A percentile compares a stretch with the other conserved stretches of the same genome.
These are phyloP conservation scores for Sarcoramphus papa DNA, from an alignment of 2,797 vertebrate species.

Conservation along the genomic window DNA sequence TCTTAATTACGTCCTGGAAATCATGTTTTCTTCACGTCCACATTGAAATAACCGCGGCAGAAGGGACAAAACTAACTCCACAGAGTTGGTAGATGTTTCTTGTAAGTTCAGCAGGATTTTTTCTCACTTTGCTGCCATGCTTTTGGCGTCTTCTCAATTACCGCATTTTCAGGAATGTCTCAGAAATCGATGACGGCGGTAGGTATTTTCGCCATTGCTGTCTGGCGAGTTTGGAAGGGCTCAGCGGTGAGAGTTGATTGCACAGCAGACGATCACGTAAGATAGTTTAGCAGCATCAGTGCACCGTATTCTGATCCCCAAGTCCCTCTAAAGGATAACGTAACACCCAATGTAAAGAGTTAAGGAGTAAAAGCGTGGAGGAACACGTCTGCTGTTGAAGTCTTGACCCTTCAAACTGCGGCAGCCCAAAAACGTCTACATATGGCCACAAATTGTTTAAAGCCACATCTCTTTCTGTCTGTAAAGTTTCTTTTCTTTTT, in stretches of 20 bases:
- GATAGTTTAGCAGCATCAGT: neutral
- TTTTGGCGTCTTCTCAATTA: neutral
- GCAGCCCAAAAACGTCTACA: neutral
- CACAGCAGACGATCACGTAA: neutral
- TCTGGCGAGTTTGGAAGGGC: neutral
- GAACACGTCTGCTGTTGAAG: neutral
- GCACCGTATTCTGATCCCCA: neutral
- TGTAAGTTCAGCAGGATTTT: neutral
- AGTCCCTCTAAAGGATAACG: neutral
- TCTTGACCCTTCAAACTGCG: neutral
- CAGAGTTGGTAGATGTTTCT: neutral
- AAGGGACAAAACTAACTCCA: neutral
- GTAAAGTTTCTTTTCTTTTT: conserved; percentile 42
- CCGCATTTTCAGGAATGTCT: neutral
- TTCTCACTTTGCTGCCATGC: neutral
- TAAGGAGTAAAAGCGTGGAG: neutral
- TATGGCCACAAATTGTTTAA: neutral
- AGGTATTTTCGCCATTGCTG: neutral
- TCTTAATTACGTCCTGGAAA: neutral
- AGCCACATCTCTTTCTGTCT: neutral
- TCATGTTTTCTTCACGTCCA: neutral
- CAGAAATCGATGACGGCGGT: neutral
- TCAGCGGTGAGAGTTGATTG: neutral
- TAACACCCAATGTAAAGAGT: neutral
- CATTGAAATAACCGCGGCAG: rapidly evolving